Evolutionary conservation across 2,113 vertebrate genomes (phyloP).

Genomic region (Nothoprocta pentlandii): DNA sequence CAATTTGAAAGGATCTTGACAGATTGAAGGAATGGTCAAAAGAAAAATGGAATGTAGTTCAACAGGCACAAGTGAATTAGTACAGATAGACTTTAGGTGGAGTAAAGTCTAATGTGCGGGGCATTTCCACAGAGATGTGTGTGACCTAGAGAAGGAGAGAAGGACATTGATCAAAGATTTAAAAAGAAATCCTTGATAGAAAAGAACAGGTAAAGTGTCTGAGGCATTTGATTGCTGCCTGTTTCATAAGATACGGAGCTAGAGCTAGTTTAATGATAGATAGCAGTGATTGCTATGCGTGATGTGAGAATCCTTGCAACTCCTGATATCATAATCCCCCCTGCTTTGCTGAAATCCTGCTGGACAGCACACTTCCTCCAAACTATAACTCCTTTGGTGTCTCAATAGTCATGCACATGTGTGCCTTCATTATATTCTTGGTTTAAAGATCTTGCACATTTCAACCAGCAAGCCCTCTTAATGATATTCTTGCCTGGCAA

Average conservation of each 20-base stretch:
- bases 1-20: slow-evolving; percentile 11
- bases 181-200: background rate
- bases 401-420: background rate
- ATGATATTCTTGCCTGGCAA: background rate
- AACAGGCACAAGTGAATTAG: slow-evolving; percentile 5
- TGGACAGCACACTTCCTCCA: background rate
- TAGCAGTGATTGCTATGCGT: background rate
- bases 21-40: slow-evolving; percentile 9
- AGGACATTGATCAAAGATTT: background rate
- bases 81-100: background rate
- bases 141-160: background rate
- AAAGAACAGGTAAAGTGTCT: background rate
- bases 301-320: background rate
- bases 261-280: no score
- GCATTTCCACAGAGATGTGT: background rate
- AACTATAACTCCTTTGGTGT: background rate
- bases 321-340: background rate
- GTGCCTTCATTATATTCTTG: background rate
- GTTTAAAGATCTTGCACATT: background rate
- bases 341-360: background rate
- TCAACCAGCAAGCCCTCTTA: background rate
- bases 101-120: background rate
- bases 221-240: background rate
- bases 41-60: slow-evolving; percentile 28
- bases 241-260: background rate